phyloP scores from a whole-genome alignment of 2,888 invertebrate species.

The Mystacides longicornis region DNA sequence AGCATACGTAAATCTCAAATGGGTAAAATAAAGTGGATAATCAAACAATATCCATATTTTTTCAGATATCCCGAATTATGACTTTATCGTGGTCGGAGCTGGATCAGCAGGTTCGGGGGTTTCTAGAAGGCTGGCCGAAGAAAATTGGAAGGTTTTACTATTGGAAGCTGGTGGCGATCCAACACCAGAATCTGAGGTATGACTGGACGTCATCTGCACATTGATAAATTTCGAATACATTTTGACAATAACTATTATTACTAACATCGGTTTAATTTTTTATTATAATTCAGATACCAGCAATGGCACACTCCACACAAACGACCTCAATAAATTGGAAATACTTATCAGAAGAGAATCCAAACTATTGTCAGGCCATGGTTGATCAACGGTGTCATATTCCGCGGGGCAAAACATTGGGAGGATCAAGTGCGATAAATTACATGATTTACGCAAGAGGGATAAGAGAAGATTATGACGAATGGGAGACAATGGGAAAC shows the following conservation, averaged over 20 bases:
- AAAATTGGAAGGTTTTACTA: constrained; percentile 70
- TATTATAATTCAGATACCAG: constrained; percentile 34
- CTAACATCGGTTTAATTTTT: neutral
- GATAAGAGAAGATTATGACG: constrained; percentile 45
- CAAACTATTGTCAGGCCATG: constrained; percentile 39
- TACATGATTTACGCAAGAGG: constrained; percentile 56
- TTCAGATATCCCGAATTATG: constrained; percentile 50
- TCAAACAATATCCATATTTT: neutral
- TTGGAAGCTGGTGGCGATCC: constrained; percentile 70
- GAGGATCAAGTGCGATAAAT: constrained; percentile 54
- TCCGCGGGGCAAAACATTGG: constrained; percentile 59
- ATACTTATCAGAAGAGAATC: constrained; percentile 43
- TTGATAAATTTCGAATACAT: neutral
- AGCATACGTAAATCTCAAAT: too few relatives aligned
- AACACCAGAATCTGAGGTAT: constrained; percentile 12
- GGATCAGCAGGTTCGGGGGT: constrained; percentile 81
- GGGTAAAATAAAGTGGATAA: too few relatives aligned
- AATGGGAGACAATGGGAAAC: constrained; percentile 49
- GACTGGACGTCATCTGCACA: too few relatives aligned
- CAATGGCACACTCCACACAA: constrained; percentile 33
- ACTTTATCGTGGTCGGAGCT: constrained; percentile 75
- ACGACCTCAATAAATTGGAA: constrained; percentile 46
- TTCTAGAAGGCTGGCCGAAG: constrained; percentile 72
- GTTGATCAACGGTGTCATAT: constrained; percentile 41
- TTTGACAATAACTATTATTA: neutral